Base-by-base conservation (phyloP, 37 sponge, comb jelly and placozoan species). In the Spongilla lacustris region DNA sequence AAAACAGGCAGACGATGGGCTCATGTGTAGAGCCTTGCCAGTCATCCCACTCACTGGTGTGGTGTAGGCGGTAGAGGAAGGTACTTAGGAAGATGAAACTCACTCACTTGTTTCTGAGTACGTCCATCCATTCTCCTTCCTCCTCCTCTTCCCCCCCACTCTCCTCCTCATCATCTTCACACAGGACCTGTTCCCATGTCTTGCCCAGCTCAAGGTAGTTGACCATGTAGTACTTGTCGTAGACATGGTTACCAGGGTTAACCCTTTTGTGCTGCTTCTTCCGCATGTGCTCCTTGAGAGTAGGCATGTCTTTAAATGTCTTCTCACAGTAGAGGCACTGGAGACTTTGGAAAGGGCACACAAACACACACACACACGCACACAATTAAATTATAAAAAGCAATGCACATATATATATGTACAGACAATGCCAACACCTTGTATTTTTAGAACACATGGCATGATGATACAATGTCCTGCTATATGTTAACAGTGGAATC, bases 231-330 rank as follows among this genome's bases (percentile, higher is more conserved):
- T 86, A 97, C 58, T 82, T 90, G 82, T 97, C 98, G 75, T 97
- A 93, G 68, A 31, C 83, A 27, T 80, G 91, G 71, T 97, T 95
- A 27, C 76, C 36, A 0, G 96, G 90, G 69, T 95, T 95, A 29
- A 97, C 68, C 74, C 91, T 97, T 35, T 89, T 89, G 83, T 97
- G 98, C 25, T 89, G 84, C 50, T 97, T 97, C 90, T 97, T 97
- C 69, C 98, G 91, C 98, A 97, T 95, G 90, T 97, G 98, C 14
- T 97, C 98, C 74, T 89, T 91, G 31, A 97, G 91, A 0, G 96
- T 97, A 11, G 81, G 48, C 26, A 76, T 75, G 82, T 97, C 96
- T 48, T 85, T 71, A 81, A 95, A 97, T 25, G 67, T 72, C 41
- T 84, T 76, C 50, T 97, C 96, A 69, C 98, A 97, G 78, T 93